phyloP scores from a whole-genome alignment of 1,140 invertebrate species.

The Drosophila sulfurigaster region DNA sequence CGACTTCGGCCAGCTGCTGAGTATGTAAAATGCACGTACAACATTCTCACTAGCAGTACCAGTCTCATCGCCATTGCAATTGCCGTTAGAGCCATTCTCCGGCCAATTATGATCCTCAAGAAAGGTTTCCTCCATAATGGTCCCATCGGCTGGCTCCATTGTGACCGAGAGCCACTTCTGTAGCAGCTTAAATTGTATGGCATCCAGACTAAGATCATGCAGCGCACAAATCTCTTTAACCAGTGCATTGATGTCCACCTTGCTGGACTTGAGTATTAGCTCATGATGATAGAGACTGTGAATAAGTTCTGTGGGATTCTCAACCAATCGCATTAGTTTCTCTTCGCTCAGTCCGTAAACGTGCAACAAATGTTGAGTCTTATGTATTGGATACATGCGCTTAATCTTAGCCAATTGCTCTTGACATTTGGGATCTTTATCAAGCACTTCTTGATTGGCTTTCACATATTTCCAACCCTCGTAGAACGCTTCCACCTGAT shows the following conservation, averaged over 20 bases:
- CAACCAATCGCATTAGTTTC: slow-evolving; percentile 85
- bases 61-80: slow-evolving; percentile 26
- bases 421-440: slow-evolving; percentile 84
- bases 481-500: slow-evolving; percentile 87
- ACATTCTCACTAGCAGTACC: slow-evolving; percentile 73
- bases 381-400: slow-evolving; percentile 86
- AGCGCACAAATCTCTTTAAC: slow-evolving; percentile 86
- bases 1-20: slow-evolving; percentile 73
- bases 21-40: slow-evolving; percentile 76
- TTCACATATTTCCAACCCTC: slow-evolving; percentile 87
- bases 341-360: slow-evolving; percentile 86
- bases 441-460: slow-evolving; percentile 81
- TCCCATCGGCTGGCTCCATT: slow-evolving; percentile 61
- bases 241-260: slow-evolving; percentile 86
- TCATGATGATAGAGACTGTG: slow-evolving; percentile 86
- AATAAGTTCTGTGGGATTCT: slow-evolving; percentile 86
- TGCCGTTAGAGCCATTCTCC: slow-evolving; percentile 35
- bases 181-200: slow-evolving; percentile 71
- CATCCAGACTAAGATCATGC: slow-evolving; percentile 64
- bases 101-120: slow-evolving; percentile 71
- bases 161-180: slow-evolving; percentile 81
- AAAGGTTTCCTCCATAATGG: slow-evolving; percentile 76
- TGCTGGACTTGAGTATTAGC: slow-evolving; percentile 85
- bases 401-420: slow-evolving; percentile 85
- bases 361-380: slow-evolving; percentile 86